These are phyloP conservation scores for Oreotrochilus melanogaster DNA, from an alignment of 2,113 vertebrate species.

Conservation along the genomic window DNA sequence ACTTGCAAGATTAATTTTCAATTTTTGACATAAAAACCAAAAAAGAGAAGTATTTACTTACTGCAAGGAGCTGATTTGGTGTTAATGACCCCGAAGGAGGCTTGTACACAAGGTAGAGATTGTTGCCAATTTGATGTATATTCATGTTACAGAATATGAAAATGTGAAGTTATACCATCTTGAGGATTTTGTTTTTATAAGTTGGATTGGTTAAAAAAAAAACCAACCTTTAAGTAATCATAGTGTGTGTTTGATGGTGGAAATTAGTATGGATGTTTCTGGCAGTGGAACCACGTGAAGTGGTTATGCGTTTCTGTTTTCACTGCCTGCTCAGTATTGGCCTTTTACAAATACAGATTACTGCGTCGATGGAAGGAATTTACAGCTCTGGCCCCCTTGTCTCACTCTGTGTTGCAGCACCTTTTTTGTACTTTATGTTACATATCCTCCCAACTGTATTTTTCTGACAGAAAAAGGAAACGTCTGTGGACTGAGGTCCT, in stretches of 20 bases:
- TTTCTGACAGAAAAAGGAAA: constrained; percentile 66
- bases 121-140: constrained; percentile 53
- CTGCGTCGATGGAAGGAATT: constrained; percentile 66
- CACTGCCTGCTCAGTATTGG: constrained; percentile 44
- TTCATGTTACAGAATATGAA: constrained; percentile 34
- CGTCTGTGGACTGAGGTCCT: constrained; percentile 28
- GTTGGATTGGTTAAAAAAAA: constrained; percentile 29
- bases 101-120: constrained; percentile 56
- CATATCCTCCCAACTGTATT: constrained; percentile 33
- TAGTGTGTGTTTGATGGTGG: constrained; percentile 54
- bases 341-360: constrained; percentile 56
- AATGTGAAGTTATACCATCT: constrained; percentile 43
- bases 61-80: constrained; percentile 47
- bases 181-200: constrained; percentile 56
- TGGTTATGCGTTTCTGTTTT: constrained; percentile 61
- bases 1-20: constrained; percentile 71
- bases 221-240: constrained; percentile 38
- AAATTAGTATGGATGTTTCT: constrained; percentile 63
- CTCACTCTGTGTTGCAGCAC: constrained; percentile 23
- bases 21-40: constrained; percentile 67
- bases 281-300: constrained; percentile 49
- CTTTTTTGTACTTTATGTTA: constrained; percentile 35
- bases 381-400: constrained; percentile 37
- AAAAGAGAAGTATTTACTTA: constrained; percentile 64
- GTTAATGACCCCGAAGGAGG: constrained; percentile 43